Base-by-base conservation (phyloP, 2,113 vertebrate species). In the Trogon surrucura region DNA sequence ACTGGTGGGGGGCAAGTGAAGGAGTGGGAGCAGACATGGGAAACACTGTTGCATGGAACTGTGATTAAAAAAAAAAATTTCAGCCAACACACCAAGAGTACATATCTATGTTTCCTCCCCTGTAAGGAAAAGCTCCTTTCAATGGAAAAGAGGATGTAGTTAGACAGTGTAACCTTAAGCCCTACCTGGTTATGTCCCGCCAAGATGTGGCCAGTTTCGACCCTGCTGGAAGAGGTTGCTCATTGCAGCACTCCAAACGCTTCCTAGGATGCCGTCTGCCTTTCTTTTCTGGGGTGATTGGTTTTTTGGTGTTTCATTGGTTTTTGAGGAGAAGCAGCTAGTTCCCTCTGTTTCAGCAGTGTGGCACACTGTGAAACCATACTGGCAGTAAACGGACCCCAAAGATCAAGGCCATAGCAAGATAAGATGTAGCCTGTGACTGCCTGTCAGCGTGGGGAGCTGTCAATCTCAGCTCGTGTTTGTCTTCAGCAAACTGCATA, bases 1-100 rank as follows among this genome's bases (percentile, higher is more conserved):
- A 23, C 25, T 23, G 13, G 6, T 14, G 38, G 6, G 9, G 21
- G 7, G 12, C 0, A 3, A 0, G 1, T 26, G 30, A 9, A 44
- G 27, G 22, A 34, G 7, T 22, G 19, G 13, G 64, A 23, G 62
- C n/a, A 75, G 44, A 21, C 32, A 50, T 32, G 30, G 56, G 18
- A 81, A 70, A 45, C 41, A 54, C 9, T 29, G 5, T 21, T 36
- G 21, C 15, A 15, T 2, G 1, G 26, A 56, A 51, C 62, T 32
- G 14, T 16, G 41, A 50, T 45, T 57, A 20, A 50, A 62, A 69
- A 81, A 45, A 29, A 10, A 22, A 20, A 26, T 41, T 56, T 48
- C 56, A 62, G n/a, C 27, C 17, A 48, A 16, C 32, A 50, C 21
- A 45, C 3, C 1, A 67, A 41, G 6, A 34, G 10, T 16, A 32